These are phyloP conservation scores for Ditylenchus weischeri DNA, from an alignment of 2,888 invertebrate species.

Conservation along the genomic window DNA sequence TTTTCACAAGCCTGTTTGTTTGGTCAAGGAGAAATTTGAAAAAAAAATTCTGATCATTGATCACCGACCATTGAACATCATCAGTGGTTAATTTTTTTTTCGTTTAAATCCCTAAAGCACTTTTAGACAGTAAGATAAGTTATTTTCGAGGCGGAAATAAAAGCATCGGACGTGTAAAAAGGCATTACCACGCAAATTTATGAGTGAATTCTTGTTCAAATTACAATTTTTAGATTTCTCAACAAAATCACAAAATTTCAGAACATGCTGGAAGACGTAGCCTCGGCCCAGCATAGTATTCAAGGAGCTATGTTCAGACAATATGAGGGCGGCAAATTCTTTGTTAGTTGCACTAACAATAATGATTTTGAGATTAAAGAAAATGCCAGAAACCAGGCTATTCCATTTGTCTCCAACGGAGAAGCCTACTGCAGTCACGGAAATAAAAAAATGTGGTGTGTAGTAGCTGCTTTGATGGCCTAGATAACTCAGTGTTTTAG, in stretches of 20 bases:
- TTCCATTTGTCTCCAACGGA: conserved; percentile 20
- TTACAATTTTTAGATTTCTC: not conserved
- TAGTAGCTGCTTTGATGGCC: conserved; percentile 10
- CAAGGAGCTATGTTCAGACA: conserved; percentile 1
- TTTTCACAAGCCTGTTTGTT: no score
- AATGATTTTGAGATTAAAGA: conserved; percentile 2
- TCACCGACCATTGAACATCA: no score
- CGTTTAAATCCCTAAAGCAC: no score
- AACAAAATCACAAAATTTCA: not conserved
- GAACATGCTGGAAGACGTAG: conserved; percentile 12
- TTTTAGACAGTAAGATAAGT: no score
- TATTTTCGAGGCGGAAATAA: no score
- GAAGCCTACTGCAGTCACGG: conserved; percentile 25
- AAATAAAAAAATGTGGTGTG: conserved; percentile 17
- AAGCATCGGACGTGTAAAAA: no score
- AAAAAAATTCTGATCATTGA: no score
- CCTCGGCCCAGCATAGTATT: not conserved
- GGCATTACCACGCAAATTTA: no score
- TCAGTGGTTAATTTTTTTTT: no score
- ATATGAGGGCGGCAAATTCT: conserved; percentile 8
- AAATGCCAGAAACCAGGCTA: not conserved
- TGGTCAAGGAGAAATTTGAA: no score
- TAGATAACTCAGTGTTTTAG: no score
- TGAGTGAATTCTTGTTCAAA: no score
- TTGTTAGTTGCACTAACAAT: conserved; percentile 13